Evolutionary conservation across 2,888 invertebrate species (phyloP).

Genomic region (Perizoma flavofasciatum): DNA sequence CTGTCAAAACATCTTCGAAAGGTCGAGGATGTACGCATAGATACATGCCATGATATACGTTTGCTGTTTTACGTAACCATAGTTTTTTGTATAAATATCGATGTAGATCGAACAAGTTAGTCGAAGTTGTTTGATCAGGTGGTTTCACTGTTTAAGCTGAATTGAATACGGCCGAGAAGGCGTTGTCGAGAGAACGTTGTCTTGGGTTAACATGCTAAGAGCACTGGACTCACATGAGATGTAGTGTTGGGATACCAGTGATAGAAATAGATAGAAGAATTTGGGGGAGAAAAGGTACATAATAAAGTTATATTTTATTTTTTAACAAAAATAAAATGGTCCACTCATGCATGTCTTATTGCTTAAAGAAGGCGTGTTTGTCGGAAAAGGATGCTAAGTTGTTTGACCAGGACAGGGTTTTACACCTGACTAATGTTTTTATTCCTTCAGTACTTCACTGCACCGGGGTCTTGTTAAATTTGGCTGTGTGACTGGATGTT

Average conservation of each 20-base stretch:
- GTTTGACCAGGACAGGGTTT: constrained; percentile 38
- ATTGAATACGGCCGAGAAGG: too few species aligned
- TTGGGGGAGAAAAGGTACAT: too few species aligned
- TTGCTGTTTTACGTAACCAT: constrained; percentile 2
- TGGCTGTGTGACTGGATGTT: constrained; percentile 1
- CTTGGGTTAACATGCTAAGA: too few species aligned
- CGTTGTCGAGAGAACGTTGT: too few species aligned
- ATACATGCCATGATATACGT: background rate
- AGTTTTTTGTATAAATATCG: background rate
- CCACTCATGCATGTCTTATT: constrained; percentile 16
- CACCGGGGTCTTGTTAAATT: constrained; percentile 28
- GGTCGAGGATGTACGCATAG: constrained; percentile 2
- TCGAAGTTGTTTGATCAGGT: constrained; percentile 6
- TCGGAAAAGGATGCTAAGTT: constrained; percentile 32
- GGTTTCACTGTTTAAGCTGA: background rate
- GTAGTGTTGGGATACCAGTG: too few species aligned
- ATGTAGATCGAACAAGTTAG: background rate
- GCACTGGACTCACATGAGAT: too few species aligned
- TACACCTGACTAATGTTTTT: constrained; percentile 35
- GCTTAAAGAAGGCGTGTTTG: constrained; percentile 25
- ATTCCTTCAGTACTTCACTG: constrained; percentile 13
- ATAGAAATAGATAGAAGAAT: too few species aligned
- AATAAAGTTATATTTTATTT: too few species aligned
- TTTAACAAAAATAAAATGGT: too few species aligned
- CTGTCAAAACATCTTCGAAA: constrained; percentile 19